Evolutionary conservation across 2,888 invertebrate species (phyloP).

Genomic region (Hecatera dysodea): DNA sequence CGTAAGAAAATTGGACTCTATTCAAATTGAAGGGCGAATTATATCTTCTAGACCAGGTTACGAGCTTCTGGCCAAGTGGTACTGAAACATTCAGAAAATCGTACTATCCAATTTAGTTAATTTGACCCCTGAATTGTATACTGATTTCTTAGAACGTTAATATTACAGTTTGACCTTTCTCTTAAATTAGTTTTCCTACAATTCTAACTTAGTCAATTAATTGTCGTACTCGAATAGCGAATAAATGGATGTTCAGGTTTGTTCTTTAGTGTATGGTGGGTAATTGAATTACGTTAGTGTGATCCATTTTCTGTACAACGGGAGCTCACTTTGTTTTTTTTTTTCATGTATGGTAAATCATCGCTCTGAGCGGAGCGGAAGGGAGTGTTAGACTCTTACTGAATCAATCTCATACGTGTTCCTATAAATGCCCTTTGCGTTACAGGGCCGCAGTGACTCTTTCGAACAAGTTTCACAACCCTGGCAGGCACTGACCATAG

Average conservation of each 20-base stretch:
- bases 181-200: constrained; percentile 57
- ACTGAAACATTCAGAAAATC: constrained; percentile 62
- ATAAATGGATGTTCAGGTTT: constrained; percentile 43
- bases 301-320: neutral
- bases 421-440: too few relatives aligned
- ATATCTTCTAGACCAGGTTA: constrained; percentile 77
- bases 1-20: constrained; percentile 82
- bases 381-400: too few relatives aligned
- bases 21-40: constrained; percentile 82
- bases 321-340: too few relatives aligned
- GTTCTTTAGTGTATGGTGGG: constrained; percentile 16
- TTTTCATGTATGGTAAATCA: too few relatives aligned
- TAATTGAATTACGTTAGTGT: constrained; percentile 25
- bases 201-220: constrained; percentile 57
- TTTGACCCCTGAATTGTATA: constrained; percentile 63
- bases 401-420: too few relatives aligned
- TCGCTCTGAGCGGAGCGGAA: too few relatives aligned
- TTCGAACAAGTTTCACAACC: too few relatives aligned
- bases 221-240: constrained; percentile 53
- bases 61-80: constrained; percentile 31
- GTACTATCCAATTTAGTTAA: constrained; percentile 66
- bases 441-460: too few relatives aligned
- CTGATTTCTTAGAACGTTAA: constrained; percentile 64
- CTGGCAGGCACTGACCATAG: too few relatives aligned
- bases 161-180: constrained; percentile 59